A percentile compares a stretch with the other conserved stretches of the same genome.
phyloP scores from a whole-genome alignment of 1,140 invertebrate species.

The Magallana gigas region DNA sequence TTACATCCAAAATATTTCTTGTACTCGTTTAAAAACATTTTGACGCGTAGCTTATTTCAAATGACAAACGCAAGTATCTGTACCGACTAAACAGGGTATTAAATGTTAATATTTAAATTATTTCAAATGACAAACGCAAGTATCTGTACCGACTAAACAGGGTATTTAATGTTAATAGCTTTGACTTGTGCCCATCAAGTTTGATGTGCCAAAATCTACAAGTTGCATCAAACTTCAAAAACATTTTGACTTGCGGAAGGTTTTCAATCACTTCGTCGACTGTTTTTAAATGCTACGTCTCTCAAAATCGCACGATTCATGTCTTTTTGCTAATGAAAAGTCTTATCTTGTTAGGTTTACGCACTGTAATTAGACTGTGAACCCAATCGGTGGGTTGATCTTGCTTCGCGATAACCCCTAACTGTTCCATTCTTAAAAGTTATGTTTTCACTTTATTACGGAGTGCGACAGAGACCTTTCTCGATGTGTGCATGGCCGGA shows the following conservation, averaged over 20 bases:
- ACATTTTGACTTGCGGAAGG: slow-evolving; percentile 61
- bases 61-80: too few relatives aligned
- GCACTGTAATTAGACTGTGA: slow-evolving; percentile 49
- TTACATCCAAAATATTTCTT: too few relatives aligned
- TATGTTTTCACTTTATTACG: slow-evolving; percentile 53
- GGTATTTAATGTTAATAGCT: slow-evolving; percentile 79
- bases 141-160: slow-evolving; percentile 72
- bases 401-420: slow-evolving; percentile 61
- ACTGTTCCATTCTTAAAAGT: slow-evolving; percentile 57
- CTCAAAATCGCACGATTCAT: slow-evolving; percentile 51
- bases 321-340: slow-evolving; percentile 57
- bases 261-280: slow-evolving; percentile 64
- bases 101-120: slow-evolving; percentile 80
- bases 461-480: slow-evolving; percentile 67
- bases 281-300: slow-evolving; percentile 61
- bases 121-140: too few relatives aligned
- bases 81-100: slow-evolving; percentile 76
- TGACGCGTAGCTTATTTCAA: too few relatives aligned
- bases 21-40: too few relatives aligned
- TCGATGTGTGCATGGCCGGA: slow-evolving; percentile 57
- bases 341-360: slow-evolving; percentile 21
- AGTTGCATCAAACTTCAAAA: slow-evolving; percentile 55
- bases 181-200: slow-evolving; percentile 60
- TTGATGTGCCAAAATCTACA: slow-evolving; percentile 52
- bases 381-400: slow-evolving; percentile 80